Evolutionary conservation across 1,140 invertebrate species (phyloP).

Genomic region (Neotoxoptera formosana): DNA sequence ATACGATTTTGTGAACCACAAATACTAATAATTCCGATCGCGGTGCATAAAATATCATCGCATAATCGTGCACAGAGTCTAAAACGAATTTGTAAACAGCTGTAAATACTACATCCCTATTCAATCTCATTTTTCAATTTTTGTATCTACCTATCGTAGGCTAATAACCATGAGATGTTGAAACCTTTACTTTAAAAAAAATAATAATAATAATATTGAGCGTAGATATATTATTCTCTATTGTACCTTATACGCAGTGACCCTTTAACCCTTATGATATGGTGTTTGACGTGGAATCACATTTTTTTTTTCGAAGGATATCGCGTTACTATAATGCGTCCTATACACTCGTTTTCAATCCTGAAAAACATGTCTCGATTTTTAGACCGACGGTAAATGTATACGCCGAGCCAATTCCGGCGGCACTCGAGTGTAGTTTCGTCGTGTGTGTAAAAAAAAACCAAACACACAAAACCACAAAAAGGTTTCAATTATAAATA

Average conservation of each 20-base stretch:
- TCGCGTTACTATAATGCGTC: background rate
- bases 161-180: no score
- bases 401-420: background rate
- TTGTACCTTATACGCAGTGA: background rate
- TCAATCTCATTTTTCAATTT: no score
- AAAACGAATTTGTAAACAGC: no score
- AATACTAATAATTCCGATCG: background rate
- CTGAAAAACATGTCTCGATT: background rate
- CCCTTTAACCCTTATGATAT: background rate
- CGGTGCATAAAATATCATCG: background rate
- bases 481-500: conserved; percentile 43
- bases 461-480: background rate
- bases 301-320: background rate
- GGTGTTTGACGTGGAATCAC: background rate
- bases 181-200: no score
- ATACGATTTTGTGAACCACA: background rate
- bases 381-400: background rate
- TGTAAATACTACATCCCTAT: no score
- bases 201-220: background rate
- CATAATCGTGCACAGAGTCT: no score
- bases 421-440: background rate
- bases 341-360: background rate
- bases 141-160: no score
- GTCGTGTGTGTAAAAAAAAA: background rate
- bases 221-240: background rate